Evolutionary conservation across 2,113 vertebrate genomes (phyloP), one percentile per base, ranked within the genome.

Genomic region (Pimephales promelas): DNA sequence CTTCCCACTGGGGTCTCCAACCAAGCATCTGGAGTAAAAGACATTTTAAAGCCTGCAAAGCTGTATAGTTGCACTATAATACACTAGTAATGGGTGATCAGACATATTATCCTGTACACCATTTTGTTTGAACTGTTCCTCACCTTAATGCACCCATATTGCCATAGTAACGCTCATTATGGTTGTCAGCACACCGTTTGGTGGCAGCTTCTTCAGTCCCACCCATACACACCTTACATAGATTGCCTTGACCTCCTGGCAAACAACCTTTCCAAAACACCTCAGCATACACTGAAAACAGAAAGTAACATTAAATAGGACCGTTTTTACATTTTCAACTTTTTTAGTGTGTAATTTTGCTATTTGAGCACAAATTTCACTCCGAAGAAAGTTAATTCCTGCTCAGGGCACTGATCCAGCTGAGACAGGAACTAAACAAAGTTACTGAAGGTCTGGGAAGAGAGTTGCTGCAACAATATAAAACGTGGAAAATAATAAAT

Each of bases 251-350:
- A 85, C 94, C 92, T 73, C 97, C 96, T 18, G 97, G 97, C 88
- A 97, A 95, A 86, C 97, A 97, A 79, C 96, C 93, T 88, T 97
- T 97, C 96, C 96, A 97, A 88, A 97, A 97, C 77, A 95, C 95
- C 36, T 91, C 64, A 77, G 90, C 92, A 84, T 95, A 97, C 81
- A 89, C 96, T 97, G 31, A 28, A 72, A 89, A 87, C 79, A 88
- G 76, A 85, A 54, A 4, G 22, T n/a, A 77, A 84, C 54, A 83
- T 26, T 49, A 86, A 82, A 54, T 20, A 49, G 13, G 13, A 47
- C 13, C 45, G 20, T 20, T 20, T 54, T 54, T 54, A 54, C 52
- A 54, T 54, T 20, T 54, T 20, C 6, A 54, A 3, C 18, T 20
- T 54, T 54, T 54, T 54, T 20, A 54, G 18, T 54, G 52, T 20